Percentiles rank a stretch among this genome's conserved stretches.
phyloP scores from a whole-genome alignment of 2,888 invertebrate species.

The Watsonalla cultraria region DNA sequence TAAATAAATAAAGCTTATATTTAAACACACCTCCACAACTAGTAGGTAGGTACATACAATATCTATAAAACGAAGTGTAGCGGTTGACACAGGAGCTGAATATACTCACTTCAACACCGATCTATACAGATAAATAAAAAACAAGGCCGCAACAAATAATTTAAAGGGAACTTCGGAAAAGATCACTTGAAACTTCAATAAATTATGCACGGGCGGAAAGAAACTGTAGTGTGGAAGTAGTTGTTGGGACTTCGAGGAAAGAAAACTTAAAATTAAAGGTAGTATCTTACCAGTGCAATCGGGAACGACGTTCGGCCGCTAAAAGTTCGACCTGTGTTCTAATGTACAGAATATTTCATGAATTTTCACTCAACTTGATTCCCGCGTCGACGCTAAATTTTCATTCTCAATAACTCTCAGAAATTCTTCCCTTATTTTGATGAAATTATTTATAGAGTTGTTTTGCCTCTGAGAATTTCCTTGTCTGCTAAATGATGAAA shows the following conservation, averaged over 20 bases:
- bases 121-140: neutral
- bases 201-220: neutral
- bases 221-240: neutral
- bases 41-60: too few relatives aligned
- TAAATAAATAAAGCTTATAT: too few relatives aligned
- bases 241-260: neutral
- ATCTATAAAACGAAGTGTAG: too few relatives aligned
- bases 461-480: too few relatives aligned
- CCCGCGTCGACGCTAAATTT: neutral
- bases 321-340: neutral
- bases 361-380: neutral
- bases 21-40: too few relatives aligned
- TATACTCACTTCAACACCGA: neutral
- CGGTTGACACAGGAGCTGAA: too few relatives aligned
- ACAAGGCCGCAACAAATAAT: neutral
- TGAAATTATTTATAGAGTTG: too few relatives aligned
- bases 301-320: neutral
- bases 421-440: too few relatives aligned
- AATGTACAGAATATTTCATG: neutral
- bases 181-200: neutral
- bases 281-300: neutral
- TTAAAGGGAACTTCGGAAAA: neutral
- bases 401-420: neutral
- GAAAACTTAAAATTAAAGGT: neutral
- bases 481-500: too few relatives aligned